These are phyloP conservation scores for Ptychobarbus kaznakovi DNA, from an alignment of 2,797 vertebrate species.

Conservation along the genomic window DNA sequence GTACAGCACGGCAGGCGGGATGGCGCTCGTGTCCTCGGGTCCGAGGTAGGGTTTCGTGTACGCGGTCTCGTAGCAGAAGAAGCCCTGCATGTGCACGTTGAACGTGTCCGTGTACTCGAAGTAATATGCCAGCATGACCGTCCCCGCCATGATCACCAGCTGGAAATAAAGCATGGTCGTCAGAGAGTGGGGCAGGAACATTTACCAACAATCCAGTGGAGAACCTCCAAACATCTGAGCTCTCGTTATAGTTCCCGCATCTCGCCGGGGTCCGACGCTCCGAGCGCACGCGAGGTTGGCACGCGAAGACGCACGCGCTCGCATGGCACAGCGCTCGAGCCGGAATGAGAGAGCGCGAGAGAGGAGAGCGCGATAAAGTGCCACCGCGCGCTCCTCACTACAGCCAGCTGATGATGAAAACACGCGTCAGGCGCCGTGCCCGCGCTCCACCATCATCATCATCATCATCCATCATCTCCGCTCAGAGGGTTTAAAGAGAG, in stretches of 20 bases:
- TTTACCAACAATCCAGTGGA: slow-evolving; percentile 61
- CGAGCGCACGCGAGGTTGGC: slow-evolving; percentile 66
- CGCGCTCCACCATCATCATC: slow-evolving; percentile 24
- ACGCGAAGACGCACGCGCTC: slow-evolving; percentile 58
- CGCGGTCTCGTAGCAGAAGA: slow-evolving; percentile 96
- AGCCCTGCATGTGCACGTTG: slow-evolving; percentile 94
- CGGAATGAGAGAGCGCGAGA: slow-evolving; percentile 12
- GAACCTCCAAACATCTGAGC: slow-evolving; percentile 39
- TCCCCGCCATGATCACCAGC: slow-evolving; percentile 99
- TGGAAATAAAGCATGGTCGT: slow-evolving; percentile 88
- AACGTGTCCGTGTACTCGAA: slow-evolving; percentile 99
- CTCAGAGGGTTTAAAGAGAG: slow-evolving; percentile 15
- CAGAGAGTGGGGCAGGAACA: slow-evolving; percentile 64
- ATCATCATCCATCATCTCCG: slow-evolving; percentile 8
- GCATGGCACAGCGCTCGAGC: slow-evolving; percentile 52
- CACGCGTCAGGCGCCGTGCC: slow-evolving; percentile 44
- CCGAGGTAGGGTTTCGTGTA: slow-evolving; percentile 96
- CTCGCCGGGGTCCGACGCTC: slow-evolving; percentile 55
- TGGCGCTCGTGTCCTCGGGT: slow-evolving; percentile 91
- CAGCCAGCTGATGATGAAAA: slow-evolving; percentile 48
- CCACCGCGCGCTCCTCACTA: slow-evolving; percentile 35
- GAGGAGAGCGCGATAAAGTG: slow-evolving; percentile 16
- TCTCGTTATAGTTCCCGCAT: slow-evolving; percentile 61
- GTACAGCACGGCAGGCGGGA: slow-evolving; percentile 91
- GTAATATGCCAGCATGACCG: slow-evolving; percentile 97